These are phyloP conservation scores for Keiferia lycopersicella DNA, from an alignment of 2,888 invertebrate species.

Conservation along the genomic window DNA sequence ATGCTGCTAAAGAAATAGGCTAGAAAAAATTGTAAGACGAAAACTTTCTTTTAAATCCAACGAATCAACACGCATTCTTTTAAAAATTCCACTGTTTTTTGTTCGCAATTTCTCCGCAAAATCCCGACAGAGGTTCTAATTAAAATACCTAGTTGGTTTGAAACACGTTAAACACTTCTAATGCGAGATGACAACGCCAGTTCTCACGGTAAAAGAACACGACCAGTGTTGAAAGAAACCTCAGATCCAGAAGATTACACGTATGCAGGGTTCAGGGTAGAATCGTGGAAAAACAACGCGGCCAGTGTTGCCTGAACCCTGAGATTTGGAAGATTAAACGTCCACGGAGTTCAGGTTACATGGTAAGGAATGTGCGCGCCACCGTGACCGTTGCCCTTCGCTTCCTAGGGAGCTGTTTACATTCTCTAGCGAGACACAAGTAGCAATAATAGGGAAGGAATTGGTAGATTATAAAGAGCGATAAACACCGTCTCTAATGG, in stretches of 20 bases:
- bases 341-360: neutral
- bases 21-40: too few species aligned
- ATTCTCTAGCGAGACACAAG: constrained; percentile 1
- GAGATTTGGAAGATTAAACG: neutral
- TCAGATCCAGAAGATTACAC: neutral
- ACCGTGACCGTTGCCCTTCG: constrained; percentile 23
- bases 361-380: neutral
- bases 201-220: constrained; percentile 1
- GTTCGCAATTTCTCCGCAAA: neutral
- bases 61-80: neutral
- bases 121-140: constrained; percentile 6
- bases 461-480: constrained; percentile 6
- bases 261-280: neutral
- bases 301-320: neutral
- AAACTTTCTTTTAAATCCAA: neutral
- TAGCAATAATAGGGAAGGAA: neutral
- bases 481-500: neutral
- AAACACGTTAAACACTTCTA: constrained; percentile 16
- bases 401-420: constrained; percentile 16
- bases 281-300: neutral
- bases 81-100: neutral
- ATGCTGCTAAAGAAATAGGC: too few species aligned
- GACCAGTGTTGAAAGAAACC: neutral
- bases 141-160: constrained; percentile 12
- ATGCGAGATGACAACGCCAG: constrained; percentile 14